A percentile compares a stretch with the other conserved stretches of the same genome.
These are phyloP conservation scores for Agapornis roseicollis DNA, from an alignment of 2,113 vertebrate genomes.

Conservation along the genomic window DNA sequence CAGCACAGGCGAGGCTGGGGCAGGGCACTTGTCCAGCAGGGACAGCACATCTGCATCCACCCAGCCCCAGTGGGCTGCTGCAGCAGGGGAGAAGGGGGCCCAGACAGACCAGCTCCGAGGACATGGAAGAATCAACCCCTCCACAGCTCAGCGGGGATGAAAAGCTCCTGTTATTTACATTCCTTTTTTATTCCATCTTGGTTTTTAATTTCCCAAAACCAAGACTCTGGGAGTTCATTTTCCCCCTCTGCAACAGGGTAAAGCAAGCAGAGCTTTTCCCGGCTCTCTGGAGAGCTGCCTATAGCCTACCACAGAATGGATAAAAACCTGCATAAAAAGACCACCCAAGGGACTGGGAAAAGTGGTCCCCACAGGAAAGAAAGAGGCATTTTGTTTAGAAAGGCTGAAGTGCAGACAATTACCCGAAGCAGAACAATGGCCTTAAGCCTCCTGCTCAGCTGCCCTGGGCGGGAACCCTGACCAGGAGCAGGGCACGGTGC, in stretches of 20 bases:
- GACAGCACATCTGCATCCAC: neutral
- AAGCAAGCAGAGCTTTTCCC: neutral
- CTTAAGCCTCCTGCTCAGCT: neutral
- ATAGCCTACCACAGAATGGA: slow-evolving; percentile 33
- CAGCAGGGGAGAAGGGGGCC: neutral
- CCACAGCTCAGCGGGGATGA: neutral
- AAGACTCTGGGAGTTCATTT: neutral
- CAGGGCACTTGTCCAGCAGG: neutral
- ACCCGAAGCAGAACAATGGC: neutral
- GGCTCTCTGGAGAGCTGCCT: slow-evolving; percentile 41
- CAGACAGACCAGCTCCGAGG: neutral
- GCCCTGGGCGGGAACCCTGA: neutral
- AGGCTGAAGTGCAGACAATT: slow-evolving; percentile 47
- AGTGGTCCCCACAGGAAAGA: slow-evolving; percentile 58
- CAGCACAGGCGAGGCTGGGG: fast-evolving
- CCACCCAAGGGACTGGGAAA: slow-evolving; percentile 67
- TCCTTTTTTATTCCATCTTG: neutral
- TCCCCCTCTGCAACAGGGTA: neutral
- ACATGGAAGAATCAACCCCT: neutral
- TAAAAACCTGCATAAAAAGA: slow-evolving; percentile 56
- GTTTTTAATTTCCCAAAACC: slow-evolving; percentile 6
- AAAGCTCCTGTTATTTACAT: neutral
- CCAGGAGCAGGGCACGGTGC: fast-evolving
- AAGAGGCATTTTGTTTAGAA: slow-evolving; percentile 59
- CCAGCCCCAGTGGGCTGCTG: neutral